Base-by-base conservation (phyloP, 2,113 vertebrate genomes). In the Xyliphius kryptos region DNA sequence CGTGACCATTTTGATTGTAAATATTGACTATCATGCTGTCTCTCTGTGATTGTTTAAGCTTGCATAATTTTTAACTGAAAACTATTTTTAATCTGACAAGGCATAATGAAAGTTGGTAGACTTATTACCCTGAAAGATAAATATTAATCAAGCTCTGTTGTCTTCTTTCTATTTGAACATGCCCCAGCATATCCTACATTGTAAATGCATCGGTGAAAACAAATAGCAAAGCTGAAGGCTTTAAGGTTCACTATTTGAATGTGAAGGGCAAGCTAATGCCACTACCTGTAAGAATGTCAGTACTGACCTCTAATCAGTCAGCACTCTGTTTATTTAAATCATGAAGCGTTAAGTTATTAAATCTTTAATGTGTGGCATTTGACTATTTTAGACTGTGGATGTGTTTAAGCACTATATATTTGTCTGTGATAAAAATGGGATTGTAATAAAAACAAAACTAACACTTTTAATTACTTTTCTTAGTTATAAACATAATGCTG, bases 61-160 rank as follows among this genome's bases (percentile, higher is more conserved):
- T 77, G 80, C 84, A 84, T 83, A 84, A 82, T n/a, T 77, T 75
- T 84, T 75, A 64, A 78, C 54, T 61, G 48, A 58, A 83, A 81
- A 76, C 76, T 83, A 82, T 89, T 87, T 84, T 81, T 82, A 87
- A 87, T 72, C 63, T 83, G 83, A 87, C 85, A 89, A 80, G 82
- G 79, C 73, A 69, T 87, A 87, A 87, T 85, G 83, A 87, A 87
- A 81, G 74, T 70, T 82, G 75, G 85, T 77, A 80, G 84, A 87
- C 85, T 84, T 87, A 86, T 83, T 80, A 81, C 84, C 85, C 82
- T 59, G 74, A 71, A 87, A 89, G 83, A 85, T 84, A 87, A 88
- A 89, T 85, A 87, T 87, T 86, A 88, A 88, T 89, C 86, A 88
- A 77, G 75, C 77, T 77, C 71, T 75, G 79, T 83, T 86, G 78